Base-by-base conservation (phyloP, 2,113 vertebrate genomes). In the Psammodynastes pulverulentus region DNA sequence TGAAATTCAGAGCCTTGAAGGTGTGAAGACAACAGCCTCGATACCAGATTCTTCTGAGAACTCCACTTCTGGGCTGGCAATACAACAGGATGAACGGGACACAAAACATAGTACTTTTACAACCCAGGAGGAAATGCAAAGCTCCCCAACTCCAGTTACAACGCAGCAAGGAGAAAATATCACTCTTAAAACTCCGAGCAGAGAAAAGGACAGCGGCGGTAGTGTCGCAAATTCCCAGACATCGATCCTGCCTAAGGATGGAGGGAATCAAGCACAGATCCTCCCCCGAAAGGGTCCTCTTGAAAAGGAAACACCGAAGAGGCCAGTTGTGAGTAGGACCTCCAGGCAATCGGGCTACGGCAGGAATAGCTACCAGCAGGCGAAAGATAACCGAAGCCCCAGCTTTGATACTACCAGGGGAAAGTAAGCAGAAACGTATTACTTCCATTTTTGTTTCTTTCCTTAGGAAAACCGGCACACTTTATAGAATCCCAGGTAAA, bases 371-470 rank as follows among this genome's bases (percentile, higher is more conserved):
- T 26, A 5, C 8, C 96, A 93, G 72, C 93, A 88, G 86, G 87
- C 96, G 45, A 26, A 26, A 89, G 94, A 9, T 92, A 49, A 54
- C 89, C 96, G 95, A 94, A 94, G 93, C 34, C 24, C 97, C 0
- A 1, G 92, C 89, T 98, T 98, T 94, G 96, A 98, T 95, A 97
- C 97, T 43, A 95, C 97, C 21, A 96, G 97, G 79, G 97, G 96
- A 95, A 98, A 97, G 98, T 98, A 98, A 98, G 98, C n/a, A 88
- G 67, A 93, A 54, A 29, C 0, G 0, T 56, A 0, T 87, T 94
- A 54, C 93, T 72, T 91, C 21, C 4, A 89, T 5, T 84, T 1
- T n/a, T 34, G 19, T 3, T 5, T 13, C 29, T 72, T 39, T 72
- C n/a, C 17, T 43, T 79, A 87, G 53, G 2, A 56, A 13, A 10